These are phyloP conservation scores for Pharmacophagus antenor DNA, from an alignment of 2,888 invertebrate genomes.

Conservation along the genomic window DNA sequence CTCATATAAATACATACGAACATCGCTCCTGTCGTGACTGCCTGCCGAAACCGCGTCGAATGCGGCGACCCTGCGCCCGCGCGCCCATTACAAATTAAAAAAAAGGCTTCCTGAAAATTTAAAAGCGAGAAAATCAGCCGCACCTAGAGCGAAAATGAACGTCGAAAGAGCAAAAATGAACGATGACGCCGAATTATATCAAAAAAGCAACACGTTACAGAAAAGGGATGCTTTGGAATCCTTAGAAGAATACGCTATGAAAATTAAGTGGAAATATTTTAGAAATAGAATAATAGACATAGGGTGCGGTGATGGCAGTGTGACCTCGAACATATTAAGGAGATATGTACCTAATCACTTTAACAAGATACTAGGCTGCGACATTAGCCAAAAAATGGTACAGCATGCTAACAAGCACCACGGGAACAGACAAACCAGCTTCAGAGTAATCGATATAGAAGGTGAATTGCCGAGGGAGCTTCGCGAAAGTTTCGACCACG, in stretches of 20 bases:
- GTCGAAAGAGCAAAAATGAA: constrained; percentile 56
- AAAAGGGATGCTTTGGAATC: constrained; percentile 79
- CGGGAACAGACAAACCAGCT: constrained; percentile 63
- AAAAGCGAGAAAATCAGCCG: constrained; percentile 17
- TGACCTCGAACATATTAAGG: constrained; percentile 81
- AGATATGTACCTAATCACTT: constrained; percentile 81
- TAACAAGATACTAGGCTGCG: constrained; percentile 81
- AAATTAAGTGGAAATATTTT: constrained; percentile 79
- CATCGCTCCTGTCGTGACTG: constrained; percentile 54
- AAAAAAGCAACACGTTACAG: constrained; percentile 84
- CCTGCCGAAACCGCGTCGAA: constrained; percentile 62
- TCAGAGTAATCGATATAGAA: constrained; percentile 81
- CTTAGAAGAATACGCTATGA: constrained; percentile 82
- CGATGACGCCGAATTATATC: constrained; percentile 85
- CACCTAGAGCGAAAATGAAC: background rate
- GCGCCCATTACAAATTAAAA: constrained; percentile 42
- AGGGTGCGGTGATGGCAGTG: constrained; percentile 88
- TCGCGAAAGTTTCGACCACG: constrained; percentile 82
- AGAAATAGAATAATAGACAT: constrained; percentile 82
- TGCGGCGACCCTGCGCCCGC: constrained; percentile 55
- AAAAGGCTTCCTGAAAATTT: constrained; percentile 30
- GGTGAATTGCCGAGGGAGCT: constrained; percentile 70
- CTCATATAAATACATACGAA: constrained; percentile 68
- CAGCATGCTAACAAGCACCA: constrained; percentile 82
- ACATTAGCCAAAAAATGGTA: constrained; percentile 87